Percentiles rank a stretch among this genome's conserved stretches.
Evolutionary conservation across 2,113 vertebrate species (phyloP).

Genomic region (Micronycteris hirsuta): DNA sequence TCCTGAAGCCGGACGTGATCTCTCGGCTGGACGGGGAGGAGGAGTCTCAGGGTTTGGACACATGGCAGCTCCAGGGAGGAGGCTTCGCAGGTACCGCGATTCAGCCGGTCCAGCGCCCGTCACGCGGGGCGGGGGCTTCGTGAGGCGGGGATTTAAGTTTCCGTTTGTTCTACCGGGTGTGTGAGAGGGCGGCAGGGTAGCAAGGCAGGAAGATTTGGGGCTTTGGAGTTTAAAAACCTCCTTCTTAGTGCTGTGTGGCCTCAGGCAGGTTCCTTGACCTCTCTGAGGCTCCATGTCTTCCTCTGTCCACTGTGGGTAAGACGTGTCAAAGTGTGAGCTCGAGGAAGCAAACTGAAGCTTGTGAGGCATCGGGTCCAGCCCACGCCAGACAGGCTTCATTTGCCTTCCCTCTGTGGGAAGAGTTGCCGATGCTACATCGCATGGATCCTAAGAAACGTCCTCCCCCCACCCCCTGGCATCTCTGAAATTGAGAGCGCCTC

Average conservation of each 20-base stretch:
- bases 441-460: not conserved
- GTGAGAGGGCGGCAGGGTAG: not conserved
- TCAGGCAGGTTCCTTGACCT: not conserved
- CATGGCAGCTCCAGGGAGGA: constrained; percentile 57
- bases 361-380: not conserved
- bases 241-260: not conserved
- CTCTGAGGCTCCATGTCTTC: not conserved
- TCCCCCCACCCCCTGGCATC: not conserved
- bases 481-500: not conserved
- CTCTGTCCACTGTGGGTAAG: not conserved
- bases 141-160: not conserved
- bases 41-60: not conserved
- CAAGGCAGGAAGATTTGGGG: not conserved
- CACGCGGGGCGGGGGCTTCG: not conserved
- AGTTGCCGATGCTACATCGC: not conserved
- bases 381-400: not conserved
- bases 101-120: rapidly evolving
- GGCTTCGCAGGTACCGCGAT: constrained; percentile 40
- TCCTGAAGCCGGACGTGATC: constrained; percentile 73
- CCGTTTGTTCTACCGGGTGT: too few relatives aligned
- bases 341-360: not conserved
- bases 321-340: not conserved
- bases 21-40: constrained; percentile 62
- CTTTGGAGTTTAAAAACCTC: not conserved
- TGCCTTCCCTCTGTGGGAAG: not conserved